Evolutionary conservation across 37 sponge, comb jelly and placozoan species (phyloP).

Genomic region (Tethya wilhelma): DNA sequence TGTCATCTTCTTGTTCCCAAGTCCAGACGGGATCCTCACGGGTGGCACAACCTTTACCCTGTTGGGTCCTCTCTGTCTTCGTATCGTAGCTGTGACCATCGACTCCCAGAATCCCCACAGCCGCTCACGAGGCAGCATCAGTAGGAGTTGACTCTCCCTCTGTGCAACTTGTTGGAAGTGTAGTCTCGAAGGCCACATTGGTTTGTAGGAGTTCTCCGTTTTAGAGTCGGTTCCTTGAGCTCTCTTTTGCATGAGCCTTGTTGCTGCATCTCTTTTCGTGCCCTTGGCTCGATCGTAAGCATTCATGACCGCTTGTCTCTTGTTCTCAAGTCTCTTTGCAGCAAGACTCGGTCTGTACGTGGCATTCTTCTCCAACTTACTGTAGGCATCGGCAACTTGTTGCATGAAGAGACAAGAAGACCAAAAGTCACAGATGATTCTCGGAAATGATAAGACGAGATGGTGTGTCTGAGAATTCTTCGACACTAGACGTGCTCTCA

Average conservation of each 20-base stretch:
- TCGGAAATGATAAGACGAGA: conserved; percentile 72
- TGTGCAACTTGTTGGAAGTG: conserved; percentile 70
- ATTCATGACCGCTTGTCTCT: conserved; percentile 10
- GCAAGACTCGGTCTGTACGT: conserved; percentile 32
- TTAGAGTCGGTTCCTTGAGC: not conserved
- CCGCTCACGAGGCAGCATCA: conserved; percentile 52
- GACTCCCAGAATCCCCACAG: conserved; percentile 80
- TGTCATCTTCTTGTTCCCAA: conserved; percentile 40
- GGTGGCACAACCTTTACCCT: conserved; percentile 79
- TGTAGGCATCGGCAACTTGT: conserved; percentile 69
- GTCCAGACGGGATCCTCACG: conserved; percentile 65
- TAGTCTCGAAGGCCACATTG: conserved; percentile 31
- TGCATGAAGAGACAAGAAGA: conserved; percentile 76
- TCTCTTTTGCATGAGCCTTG: conserved; percentile 8
- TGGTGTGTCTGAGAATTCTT: conserved; percentile 52
- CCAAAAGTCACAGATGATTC: conserved; percentile 81
- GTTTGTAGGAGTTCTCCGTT: not conserved
- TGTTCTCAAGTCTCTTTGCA: conserved; percentile 12
- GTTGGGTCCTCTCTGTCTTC: conserved; percentile 47
- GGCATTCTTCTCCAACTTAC: conserved; percentile 51
- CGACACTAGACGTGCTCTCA: conserved; percentile 56
- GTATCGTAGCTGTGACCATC: conserved; percentile 64
- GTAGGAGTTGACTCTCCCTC: conserved; percentile 69
- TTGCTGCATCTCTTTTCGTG: not conserved
- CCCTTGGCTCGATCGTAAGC: not conserved